Evolutionary conservation across 2,113 vertebrate genomes (phyloP), one percentile per base, ranked within the genome.

Genomic region (Alouatta palliata): DNA sequence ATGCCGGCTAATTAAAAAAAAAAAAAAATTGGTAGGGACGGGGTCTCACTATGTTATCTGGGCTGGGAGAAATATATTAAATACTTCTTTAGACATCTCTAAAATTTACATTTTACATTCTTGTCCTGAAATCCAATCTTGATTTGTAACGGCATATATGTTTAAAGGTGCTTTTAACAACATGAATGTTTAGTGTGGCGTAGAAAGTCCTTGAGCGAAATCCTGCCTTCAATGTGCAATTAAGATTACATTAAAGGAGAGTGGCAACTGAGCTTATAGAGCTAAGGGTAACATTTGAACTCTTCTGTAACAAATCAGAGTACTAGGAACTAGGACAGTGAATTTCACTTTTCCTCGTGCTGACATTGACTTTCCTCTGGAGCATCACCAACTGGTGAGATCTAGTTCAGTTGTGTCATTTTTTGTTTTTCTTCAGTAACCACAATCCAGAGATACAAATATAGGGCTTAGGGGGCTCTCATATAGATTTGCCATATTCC

Each of bases 361-460:
- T 95, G 94, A 92, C 84, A 82, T 58, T 90, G 84, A 61, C 76
- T 96, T 97, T 96, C 71, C 70, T 92, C 66, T 94, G 80, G 43
- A 96, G 23, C 52, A 91, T 97, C 97, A 66, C 43, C 45, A 73
- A 68, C n/a, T 49, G 81, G 54, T 54, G 75, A 90, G n/a, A 83
- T 70, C 68, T 91, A 79, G 32, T 95, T 94, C 80, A 66, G 70
- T 90, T 94, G 40, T 27, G 32, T 87, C 40, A 87, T 76, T 91
- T 93, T 86, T 75, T 49, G n/a, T 70, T 77, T 96, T 95, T 90
- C 77, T 88, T 32, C 37, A 84, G 92, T 95, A 94, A 97, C 84
- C 64, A 45, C 94, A 96, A 93, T 96, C 58, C 90, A 87, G 87
- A 96, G 83, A 94, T 96, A 96, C 58, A 97, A 97, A 96, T 87